These are phyloP conservation scores for Ecdyonurus torrentis DNA, from an alignment of 2,888 invertebrate genomes.

Conservation along the genomic window DNA sequence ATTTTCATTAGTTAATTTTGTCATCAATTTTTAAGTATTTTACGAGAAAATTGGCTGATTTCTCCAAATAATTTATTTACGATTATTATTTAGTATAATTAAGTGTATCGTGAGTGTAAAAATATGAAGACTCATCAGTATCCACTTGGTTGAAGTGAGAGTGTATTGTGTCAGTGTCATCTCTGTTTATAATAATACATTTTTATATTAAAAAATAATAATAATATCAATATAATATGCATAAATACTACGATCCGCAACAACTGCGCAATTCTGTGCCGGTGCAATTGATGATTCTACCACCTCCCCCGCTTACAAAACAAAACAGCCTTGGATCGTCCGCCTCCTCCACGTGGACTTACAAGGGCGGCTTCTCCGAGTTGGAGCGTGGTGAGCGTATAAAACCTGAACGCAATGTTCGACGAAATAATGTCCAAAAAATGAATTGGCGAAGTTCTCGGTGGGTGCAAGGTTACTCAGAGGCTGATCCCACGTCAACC, in stretches of 20 bases:
- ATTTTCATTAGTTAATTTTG: background rate
- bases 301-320: slow-evolving; percentile 12
- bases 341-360: slow-evolving; percentile 2
- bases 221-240: too few relatives aligned
- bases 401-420: slow-evolving; percentile 41
- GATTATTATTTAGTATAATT: background rate
- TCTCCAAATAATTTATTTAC: background rate
- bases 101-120: background rate
- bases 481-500: slow-evolving; percentile 6
- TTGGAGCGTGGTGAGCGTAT: slow-evolving; percentile 52
- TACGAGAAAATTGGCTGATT: background rate
- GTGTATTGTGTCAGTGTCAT: background rate
- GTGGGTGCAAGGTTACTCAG: slow-evolving; percentile 22
- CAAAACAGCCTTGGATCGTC: background rate
- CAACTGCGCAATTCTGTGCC: slow-evolving; percentile 11
- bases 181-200: too few relatives aligned
- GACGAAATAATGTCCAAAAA: slow-evolving; percentile 25
- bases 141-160: background rate
- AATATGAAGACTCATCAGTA: background rate
- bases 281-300: slow-evolving; percentile 13
- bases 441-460: slow-evolving; percentile 22
- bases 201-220: too few relatives aligned
- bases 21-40: background rate
- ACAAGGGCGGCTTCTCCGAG: slow-evolving; percentile 8
- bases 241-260: slow-evolving; percentile 14